Percentiles rank a stretch among this genome's conserved stretches.
Conservation (phyloP, 2,888 invertebrate species). For the Anarsia innoxiella region DNA sequence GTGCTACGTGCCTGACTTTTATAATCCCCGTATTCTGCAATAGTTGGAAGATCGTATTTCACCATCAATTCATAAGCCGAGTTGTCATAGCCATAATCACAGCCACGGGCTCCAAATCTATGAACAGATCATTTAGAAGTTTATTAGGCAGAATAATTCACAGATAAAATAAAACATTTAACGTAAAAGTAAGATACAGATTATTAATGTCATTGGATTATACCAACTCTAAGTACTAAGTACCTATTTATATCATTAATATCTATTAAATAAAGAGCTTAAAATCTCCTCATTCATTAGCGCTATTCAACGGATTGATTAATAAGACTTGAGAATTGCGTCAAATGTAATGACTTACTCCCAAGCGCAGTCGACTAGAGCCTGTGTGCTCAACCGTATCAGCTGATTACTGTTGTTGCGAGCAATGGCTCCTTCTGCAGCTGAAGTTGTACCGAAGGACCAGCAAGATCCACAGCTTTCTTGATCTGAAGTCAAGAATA, state of each 20-base stretch:
- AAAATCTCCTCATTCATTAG: no score
- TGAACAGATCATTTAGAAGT: no score
- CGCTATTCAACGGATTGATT: no score
- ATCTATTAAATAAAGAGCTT: no score
- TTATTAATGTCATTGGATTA: no score
- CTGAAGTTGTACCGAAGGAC: constrained; percentile 37
- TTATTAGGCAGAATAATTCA: no score
- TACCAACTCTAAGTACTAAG: no score
- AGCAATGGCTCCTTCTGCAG: constrained; percentile 38
- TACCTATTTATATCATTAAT: no score
- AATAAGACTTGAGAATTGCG: no score
- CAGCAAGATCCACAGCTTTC: constrained; percentile 41
- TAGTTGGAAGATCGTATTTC: constrained; percentile 85
- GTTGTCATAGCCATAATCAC: constrained; percentile 93
- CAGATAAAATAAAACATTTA: no score
- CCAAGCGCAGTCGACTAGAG: constrained; percentile 47
- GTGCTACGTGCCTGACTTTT: constrained; percentile 79
- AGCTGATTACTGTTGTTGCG: constrained; percentile 29
- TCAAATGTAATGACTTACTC: constrained; percentile 31
- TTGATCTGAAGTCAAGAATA: constrained; percentile 28
- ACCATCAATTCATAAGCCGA: constrained; percentile 92
- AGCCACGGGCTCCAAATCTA: constrained; percentile 87
- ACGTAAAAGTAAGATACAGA: no score
- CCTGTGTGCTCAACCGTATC: constrained; percentile 43
- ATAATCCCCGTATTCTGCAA: constrained; percentile 92